A percentile compares a stretch with the other conserved stretches of the same genome.
These are phyloP conservation scores for Staurois parvus DNA, from an alignment of 2,797 vertebrate genomes.

Conservation along the genomic window DNA sequence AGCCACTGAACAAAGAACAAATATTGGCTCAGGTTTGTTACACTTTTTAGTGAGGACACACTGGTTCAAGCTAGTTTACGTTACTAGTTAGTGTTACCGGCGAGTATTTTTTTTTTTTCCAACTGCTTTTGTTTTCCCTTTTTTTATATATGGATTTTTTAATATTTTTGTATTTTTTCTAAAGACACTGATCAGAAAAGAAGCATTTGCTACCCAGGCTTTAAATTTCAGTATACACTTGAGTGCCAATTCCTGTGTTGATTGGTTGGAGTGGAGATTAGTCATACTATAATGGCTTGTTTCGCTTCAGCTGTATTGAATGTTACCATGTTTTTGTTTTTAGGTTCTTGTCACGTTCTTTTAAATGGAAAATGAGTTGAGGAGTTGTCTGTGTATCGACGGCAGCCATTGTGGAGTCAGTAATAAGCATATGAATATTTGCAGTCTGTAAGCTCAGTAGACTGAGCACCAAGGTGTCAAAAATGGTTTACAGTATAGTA, in stretches of 20 bases:
- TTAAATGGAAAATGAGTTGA: neutral
- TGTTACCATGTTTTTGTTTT: conserved; percentile 16
- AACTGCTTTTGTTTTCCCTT: conserved; percentile 28
- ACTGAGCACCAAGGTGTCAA: too few relatives aligned
- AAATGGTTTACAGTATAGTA: too few relatives aligned
- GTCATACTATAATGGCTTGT: neutral
- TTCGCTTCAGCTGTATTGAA: neutral
- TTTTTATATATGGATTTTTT: conserved; percentile 27
- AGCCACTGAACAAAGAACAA: conserved; percentile 17
- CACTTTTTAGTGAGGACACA: conserved; percentile 5
- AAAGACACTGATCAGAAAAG: conserved; percentile 29
- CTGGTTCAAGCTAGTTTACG: conserved; percentile 17
- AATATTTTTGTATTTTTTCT: conserved; percentile 55
- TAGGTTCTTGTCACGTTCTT: neutral
- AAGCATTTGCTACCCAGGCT: conserved; percentile 23
- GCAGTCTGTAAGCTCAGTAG: neutral
- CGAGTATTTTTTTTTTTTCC: conserved; percentile 43
- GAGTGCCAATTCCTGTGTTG: conserved; percentile 17
- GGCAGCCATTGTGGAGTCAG: neutral
- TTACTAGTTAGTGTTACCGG: conserved; percentile 45
- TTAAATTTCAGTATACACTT: conserved; percentile 4
- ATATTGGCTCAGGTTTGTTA: conserved; percentile 23
- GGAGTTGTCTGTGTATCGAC: neutral
- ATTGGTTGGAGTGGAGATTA: neutral
- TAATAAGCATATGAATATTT: neutral